Conservation (phyloP, 2,888 invertebrate genomes). For the Dastarcus helophoroides region DNA sequence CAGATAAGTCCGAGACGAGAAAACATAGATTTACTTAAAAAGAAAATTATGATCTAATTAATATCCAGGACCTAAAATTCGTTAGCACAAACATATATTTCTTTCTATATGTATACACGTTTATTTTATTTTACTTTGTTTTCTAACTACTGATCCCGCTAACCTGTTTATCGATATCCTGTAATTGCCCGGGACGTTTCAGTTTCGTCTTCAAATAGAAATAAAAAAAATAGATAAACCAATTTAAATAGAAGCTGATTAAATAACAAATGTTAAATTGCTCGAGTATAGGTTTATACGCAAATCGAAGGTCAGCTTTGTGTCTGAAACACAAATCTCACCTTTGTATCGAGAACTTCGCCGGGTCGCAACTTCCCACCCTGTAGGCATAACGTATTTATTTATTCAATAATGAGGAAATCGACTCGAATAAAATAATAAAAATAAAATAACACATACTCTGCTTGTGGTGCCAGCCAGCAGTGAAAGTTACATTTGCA, state of each 20-base stretch:
- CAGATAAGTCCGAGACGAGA: not conserved
- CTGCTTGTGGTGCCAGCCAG: not conserved
- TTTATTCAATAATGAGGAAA: no score
- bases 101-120: no score
- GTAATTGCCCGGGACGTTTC: slow-evolving; percentile 72
- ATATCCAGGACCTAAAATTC: slow-evolving; percentile 2
- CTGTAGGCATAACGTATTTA: slow-evolving; percentile 42
- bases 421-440: no score
- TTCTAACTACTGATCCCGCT: slow-evolving; percentile 31
- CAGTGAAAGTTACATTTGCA: not conserved
- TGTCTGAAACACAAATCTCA: slow-evolving; percentile 51
- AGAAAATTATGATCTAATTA: not conserved
- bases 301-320: slow-evolving; percentile 37
- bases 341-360: slow-evolving; percentile 66
- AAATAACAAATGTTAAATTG: slow-evolving; percentile 21
- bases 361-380: slow-evolving; percentile 67
- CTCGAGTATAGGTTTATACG: slow-evolving; percentile 18
- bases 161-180: slow-evolving; percentile 54
- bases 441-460: slow-evolving; percentile 1
- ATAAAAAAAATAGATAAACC: no score
- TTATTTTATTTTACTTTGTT: slow-evolving; percentile 15
- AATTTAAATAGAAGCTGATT: slow-evolving; percentile 18
- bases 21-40: not conserved
- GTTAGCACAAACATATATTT: slow-evolving; percentile 8
- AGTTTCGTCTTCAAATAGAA: slow-evolving; percentile 54